phyloP scores from a whole-genome alignment of 2,888 invertebrate species.

The Eupelmus urozonus region DNA sequence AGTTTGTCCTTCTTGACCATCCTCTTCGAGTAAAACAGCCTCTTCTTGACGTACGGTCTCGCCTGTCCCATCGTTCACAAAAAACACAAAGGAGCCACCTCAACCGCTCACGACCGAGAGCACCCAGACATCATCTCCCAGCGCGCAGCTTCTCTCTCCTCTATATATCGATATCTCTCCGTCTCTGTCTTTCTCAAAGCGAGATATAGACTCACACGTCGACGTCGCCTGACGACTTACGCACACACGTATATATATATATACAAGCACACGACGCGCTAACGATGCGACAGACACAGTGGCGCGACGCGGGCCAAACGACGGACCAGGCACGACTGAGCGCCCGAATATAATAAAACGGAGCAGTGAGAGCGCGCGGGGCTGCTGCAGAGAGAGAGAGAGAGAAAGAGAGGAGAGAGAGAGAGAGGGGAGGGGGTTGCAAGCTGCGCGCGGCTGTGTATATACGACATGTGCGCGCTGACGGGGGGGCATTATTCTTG shows the following conservation, averaged over 20 bases:
- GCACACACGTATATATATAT: neutral
- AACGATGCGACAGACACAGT: neutral
- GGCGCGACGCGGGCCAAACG: conserved; percentile 44
- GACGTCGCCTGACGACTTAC: neutral
- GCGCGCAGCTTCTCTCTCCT: neutral
- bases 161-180: neutral
- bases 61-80: conserved; percentile 64
- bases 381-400: neutral
- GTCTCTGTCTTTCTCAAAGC: neutral
- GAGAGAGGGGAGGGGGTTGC: conserved; percentile 37
- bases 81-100: neutral
- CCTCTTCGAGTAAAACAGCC: conserved; percentile 65
- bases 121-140: neutral
- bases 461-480: conserved; percentile 23
- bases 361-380: conserved; percentile 4
- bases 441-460: conserved; percentile 23
- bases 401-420: conserved; percentile 1
- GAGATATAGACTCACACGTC: too few relatives aligned
- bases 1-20: conserved; percentile 65
- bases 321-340: conserved; percentile 66
- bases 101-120: neutral
- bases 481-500: too few relatives aligned
- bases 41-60: conserved; percentile 65
- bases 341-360: conserved; percentile 28
- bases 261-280: neutral